A percentile compares a stretch with the other conserved stretches of the same genome.
Conservation (phyloP, 2,888 invertebrate species). For the Melanostoma scalare region DNA sequence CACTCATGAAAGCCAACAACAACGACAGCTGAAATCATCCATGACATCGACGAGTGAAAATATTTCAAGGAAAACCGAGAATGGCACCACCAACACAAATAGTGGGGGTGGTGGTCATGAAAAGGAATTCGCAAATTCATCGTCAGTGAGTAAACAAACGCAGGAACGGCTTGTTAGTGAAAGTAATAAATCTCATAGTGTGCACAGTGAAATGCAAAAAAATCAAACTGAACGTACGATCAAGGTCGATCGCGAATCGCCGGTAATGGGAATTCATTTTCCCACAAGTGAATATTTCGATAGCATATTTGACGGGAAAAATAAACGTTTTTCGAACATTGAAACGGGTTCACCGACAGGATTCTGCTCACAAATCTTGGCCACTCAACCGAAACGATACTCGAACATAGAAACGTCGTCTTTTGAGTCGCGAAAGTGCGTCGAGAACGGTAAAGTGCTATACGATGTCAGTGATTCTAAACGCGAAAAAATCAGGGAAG, state of each 20-base stretch:
- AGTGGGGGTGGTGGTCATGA: conserved; percentile 45
- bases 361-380: conserved; percentile 74
- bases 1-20: conserved; percentile 71
- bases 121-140: conserved; percentile 51
- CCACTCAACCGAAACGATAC: conserved; percentile 78
- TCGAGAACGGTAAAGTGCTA: conserved; percentile 80
- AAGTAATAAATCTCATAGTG: conserved; percentile 47
- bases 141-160: conserved; percentile 67
- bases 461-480: conserved; percentile 78
- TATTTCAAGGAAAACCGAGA: conserved; percentile 78
- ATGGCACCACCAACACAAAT: conserved; percentile 64
- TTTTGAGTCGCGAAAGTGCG: conserved; percentile 78
- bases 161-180: conserved; percentile 61
- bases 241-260: conserved; percentile 42
- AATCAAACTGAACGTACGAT: conserved; percentile 32
- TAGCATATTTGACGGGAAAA: conserved; percentile 77
- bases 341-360: conserved; percentile 74
- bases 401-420: conserved; percentile 80
- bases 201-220: conserved; percentile 53
- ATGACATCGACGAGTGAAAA: conserved; percentile 79
- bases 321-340: conserved; percentile 81
- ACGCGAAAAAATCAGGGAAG: conserved; percentile 75
- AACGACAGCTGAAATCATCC: conserved; percentile 58
- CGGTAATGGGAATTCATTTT: conserved; percentile 72
- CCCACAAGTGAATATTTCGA: conserved; percentile 76